These are phyloP conservation scores for Scalopus aquaticus DNA, from an alignment of 2,113 vertebrate species.

Conservation along the genomic window DNA sequence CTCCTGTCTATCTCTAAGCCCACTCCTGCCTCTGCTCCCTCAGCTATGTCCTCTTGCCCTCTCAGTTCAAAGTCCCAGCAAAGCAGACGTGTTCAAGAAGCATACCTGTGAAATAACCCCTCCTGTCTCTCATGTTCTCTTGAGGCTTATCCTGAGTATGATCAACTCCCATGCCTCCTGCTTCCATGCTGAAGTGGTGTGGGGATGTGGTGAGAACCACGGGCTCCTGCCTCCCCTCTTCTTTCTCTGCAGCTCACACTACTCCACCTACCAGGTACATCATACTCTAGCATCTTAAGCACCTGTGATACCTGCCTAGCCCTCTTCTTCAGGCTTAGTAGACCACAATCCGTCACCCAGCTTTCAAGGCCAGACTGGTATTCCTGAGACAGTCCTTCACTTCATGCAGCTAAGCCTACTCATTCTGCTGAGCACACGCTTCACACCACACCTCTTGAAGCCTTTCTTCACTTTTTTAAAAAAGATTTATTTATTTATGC, in stretches of 20 bases:
- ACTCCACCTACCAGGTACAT: not conserved
- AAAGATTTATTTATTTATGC: too few species aligned
- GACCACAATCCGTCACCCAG: not conserved
- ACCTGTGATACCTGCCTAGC: not conserved
- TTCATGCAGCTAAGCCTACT: not conserved
- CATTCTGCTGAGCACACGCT: too few species aligned
- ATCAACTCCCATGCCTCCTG: not conserved
- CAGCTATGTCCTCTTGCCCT: rapidly evolving
- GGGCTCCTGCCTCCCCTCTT: not conserved
- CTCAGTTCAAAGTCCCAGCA: not conserved
- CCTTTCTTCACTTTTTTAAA: not conserved
- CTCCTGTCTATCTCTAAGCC: not conserved
- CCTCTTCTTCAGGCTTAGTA: not conserved
- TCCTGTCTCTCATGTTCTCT: not conserved
- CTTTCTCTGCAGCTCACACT: too few species aligned
- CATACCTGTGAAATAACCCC: not conserved
- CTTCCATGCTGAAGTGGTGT: not conserved
- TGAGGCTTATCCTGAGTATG: not conserved
- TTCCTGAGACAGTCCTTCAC: not conserved
- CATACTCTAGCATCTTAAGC: not conserved
- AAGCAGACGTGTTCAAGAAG: not conserved
- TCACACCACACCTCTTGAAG: not conserved
- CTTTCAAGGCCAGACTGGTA: not conserved
- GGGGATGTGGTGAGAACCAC: not conserved
- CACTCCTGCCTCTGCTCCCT: not conserved